Evolutionary conservation across 2,113 vertebrate species (phyloP).

Genomic region (Lampris incognitus): DNA sequence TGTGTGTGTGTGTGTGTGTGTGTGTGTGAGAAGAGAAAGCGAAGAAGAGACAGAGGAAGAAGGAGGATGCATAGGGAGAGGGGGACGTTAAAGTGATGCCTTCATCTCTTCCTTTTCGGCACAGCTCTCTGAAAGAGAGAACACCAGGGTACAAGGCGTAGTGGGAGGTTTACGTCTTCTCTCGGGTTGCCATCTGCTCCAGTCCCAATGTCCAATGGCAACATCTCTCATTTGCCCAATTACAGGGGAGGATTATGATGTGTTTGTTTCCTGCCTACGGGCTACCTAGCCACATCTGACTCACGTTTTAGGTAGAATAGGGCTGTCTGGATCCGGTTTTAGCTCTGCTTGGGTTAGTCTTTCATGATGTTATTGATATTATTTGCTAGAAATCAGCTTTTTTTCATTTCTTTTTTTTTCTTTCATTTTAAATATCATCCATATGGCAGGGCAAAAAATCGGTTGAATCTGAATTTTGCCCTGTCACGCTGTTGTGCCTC

Average conservation of each 20-base stretch:
- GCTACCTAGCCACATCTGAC: constrained; percentile 59
- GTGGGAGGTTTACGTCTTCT: constrained; percentile 49
- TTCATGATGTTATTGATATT: constrained; percentile 19
- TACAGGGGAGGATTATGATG: constrained; percentile 68
- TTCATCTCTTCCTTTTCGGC: constrained; percentile 43
- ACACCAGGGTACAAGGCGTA: constrained; percentile 9
- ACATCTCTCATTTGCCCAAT: constrained; percentile 74
- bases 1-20: constrained; percentile 29
- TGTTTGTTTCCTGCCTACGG: constrained; percentile 62
- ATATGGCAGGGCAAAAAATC: background rate
- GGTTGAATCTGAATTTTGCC: no score
- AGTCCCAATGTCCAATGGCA: constrained; percentile 62
- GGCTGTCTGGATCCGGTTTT: constrained; percentile 55
- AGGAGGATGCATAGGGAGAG: constrained; percentile 11
- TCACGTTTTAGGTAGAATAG: constrained; percentile 55
- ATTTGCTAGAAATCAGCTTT: constrained; percentile 2
- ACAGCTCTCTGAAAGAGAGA: constrained; percentile 24
- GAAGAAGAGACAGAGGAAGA: no score
- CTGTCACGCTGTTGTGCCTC: no score
- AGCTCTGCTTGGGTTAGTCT: constrained; percentile 38
- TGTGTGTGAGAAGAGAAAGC: background rate
- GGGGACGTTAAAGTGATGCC: constrained; percentile 41
- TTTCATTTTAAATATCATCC: background rate
- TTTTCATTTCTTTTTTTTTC: background rate
- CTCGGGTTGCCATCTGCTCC: constrained; percentile 67